phyloP scores from a whole-genome alignment of 1,140 invertebrate genomes.

The Leptopilina boulardi region DNA sequence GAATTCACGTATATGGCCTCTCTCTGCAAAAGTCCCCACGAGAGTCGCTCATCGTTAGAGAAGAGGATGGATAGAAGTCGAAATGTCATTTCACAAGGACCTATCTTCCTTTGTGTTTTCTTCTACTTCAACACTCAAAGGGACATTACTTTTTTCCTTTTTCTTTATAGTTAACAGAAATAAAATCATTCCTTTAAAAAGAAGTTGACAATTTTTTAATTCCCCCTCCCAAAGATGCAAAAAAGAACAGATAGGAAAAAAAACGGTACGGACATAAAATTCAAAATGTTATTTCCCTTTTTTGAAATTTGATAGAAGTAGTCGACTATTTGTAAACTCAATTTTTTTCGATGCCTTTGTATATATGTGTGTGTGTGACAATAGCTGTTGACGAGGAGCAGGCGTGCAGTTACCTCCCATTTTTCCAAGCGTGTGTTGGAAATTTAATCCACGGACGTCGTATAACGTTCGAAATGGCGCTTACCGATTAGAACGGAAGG shows the following conservation, averaged over 20 bases:
- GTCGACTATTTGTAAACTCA: not conserved
- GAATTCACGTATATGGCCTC: slow-evolving; percentile 51
- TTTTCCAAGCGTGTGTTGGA: slow-evolving; percentile 8
- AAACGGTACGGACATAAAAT: not conserved
- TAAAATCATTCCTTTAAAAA: not conserved
- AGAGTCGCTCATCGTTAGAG: slow-evolving; percentile 33
- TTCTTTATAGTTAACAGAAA: not conserved
- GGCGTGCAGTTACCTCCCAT: slow-evolving; percentile 13
- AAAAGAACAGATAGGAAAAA: not conserved
- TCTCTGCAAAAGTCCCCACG: slow-evolving; percentile 37
- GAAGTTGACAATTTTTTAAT: not conserved
- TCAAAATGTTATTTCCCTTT: not conserved
- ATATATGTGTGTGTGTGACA: not conserved
- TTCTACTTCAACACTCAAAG: slow-evolving; percentile 38
- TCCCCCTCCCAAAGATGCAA: not conserved
- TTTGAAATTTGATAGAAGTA: not conserved
- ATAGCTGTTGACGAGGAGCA: slow-evolving; percentile 12
- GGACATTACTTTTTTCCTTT: not conserved
- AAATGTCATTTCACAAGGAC: slow-evolving; percentile 35
- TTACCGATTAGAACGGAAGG: slow-evolving; percentile 20
- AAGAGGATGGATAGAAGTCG: not conserved
- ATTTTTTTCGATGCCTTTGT: not conserved
- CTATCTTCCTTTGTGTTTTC: slow-evolving; percentile 48
- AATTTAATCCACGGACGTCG: slow-evolving; percentile 29
- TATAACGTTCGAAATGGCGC: slow-evolving; percentile 11